Evolutionary conservation across 2,888 invertebrate species (phyloP), one percentile per base, ranked within the genome.

Genomic region (Lasius fuliginosus): DNA sequence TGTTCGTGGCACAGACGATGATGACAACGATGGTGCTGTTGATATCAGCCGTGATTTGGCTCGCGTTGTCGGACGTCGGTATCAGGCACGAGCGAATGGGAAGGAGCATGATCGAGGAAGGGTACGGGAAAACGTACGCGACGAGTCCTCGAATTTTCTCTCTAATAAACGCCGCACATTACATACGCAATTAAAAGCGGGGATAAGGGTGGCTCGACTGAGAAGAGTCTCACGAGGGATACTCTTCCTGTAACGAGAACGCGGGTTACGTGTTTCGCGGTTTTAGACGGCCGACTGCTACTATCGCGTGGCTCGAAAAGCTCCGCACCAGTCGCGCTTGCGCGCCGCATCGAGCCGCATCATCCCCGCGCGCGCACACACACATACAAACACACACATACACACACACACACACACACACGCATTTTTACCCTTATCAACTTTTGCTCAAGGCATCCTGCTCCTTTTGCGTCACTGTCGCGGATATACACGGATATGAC

Each of bases 231-330:
- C 84, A 83, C 86, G 60, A 11, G 82, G 53, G 53, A 74, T 87
- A 67, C 58, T 83, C 83, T 82, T 83, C 82, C 87, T 88, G n/a
- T 53, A n/a, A n/a, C 85, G 86, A 85, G 88, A 88, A 42, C 58
- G 73, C 83, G 87, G 87, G 90, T 88, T 85, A 90, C 87, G 93
- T 92, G 93, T 94, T 94, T 94, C 92, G 93, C 92, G 93, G 93
- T 93, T 93, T 94, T 92, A 91, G 93, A 92, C 90, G 92, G 93
- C 83, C 90, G 88, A 90, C 90, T 90, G 93, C 93, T 93, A 93
- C 91, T 91, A 93, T 93, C 94, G 93, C 94, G 94, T 94, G 94
- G 93, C 93, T 91, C 91, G 89, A 92, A 53, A 93, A 93, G 92
- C 94, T 92, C 86, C 90, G 89, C 85, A 85, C 84, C 77, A 84